Evolutionary conservation across 2,113 vertebrate species (phyloP), one percentile per base, ranked within the genome.

Genomic region (Monopterus albus): DNA sequence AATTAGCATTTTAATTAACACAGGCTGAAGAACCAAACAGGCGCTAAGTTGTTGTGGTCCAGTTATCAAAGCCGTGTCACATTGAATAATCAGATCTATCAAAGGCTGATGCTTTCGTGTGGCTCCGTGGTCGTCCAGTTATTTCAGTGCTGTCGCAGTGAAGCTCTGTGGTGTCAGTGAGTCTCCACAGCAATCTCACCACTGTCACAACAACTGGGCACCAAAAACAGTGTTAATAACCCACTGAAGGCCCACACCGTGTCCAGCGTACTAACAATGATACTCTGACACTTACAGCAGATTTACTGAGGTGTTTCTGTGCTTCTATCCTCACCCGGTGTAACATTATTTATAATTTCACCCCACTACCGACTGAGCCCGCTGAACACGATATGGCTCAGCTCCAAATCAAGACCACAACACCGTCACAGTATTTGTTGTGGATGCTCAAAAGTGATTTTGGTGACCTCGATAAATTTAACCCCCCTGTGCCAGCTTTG

Each of bases 1-100:
- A 6, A 11, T 47, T 42, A 55, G 55, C 8, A 3, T 18, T 52
- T 72, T 66, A 78, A 82, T 75, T 67, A 79, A 71, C 62, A 0
- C n/a, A 17, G 47, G 65, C 61, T 53, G 18, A 62, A 39, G 23
- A 53, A 31, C 66, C 58, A 73, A 59, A 75, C 21, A 2, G 7
- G 42, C n/a, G 61, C n/a, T n/a, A 73, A 46, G 38, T 45, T 13
- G 49, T 39, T 39, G 33, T 42, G 47, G 62, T 33, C 6, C 35
- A 58, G 35, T 36, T 56, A 69, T 46, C 49, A 51, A 49, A 74
- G 55, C 3, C 15, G 0, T 10, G 45, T 70, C 53, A 45, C 21
- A 3, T 51, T 14, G 29, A 78, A 78, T 40, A 31, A 26, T 20
- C 40, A 7, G 49, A 62, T 21, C 42, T 8, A 35, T 61, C 10